Conservation (phyloP, 2,888 invertebrate genomes). For the Coleophora flavipennella region DNA sequence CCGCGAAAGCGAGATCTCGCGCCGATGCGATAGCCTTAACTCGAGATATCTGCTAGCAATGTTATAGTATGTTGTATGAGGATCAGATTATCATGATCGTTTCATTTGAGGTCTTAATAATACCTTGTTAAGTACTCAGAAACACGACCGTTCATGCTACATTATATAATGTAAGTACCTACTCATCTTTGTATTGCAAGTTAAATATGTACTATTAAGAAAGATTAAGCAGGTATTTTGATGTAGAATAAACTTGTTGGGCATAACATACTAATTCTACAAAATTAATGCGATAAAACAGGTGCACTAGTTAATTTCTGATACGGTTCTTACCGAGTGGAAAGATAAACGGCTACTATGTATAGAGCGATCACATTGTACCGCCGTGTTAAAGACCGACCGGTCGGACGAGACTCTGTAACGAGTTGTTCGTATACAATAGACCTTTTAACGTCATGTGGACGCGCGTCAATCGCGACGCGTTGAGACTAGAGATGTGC, state of each 20-base stretch:
- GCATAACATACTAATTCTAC: not conserved
- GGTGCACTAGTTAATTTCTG: conserved; percentile 27
- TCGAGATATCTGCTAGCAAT: conserved; percentile 21
- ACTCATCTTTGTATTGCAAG: no score
- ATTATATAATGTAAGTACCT: no score
- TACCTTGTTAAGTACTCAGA: no score
- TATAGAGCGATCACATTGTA: conserved; percentile 68
- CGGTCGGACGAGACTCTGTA: conserved; percentile 55
- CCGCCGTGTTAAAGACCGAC: conserved; percentile 68
- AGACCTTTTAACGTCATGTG: conserved; percentile 71
- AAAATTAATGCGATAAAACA: conserved; percentile 24
- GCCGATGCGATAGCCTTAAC: conserved; percentile 57
- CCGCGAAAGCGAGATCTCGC: conserved; percentile 59
- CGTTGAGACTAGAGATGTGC: conserved; percentile 36
- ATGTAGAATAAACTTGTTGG: conserved; percentile 2
- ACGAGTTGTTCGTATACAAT: conserved; percentile 71
- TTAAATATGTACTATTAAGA: no score
- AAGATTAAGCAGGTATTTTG: no score
- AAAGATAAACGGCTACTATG: conserved; percentile 50
- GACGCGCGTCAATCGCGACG: conserved; percentile 58
- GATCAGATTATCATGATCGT: no score
- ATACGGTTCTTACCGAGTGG: conserved; percentile 23
- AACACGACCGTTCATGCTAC: no score
- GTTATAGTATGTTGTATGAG: no score
- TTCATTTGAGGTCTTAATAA: no score